Percentiles rank a stretch among this genome's conserved stretches.
These are phyloP conservation scores for Rhynchonycteris naso DNA, from an alignment of 2,797 vertebrate genomes.

Conservation along the genomic window DNA sequence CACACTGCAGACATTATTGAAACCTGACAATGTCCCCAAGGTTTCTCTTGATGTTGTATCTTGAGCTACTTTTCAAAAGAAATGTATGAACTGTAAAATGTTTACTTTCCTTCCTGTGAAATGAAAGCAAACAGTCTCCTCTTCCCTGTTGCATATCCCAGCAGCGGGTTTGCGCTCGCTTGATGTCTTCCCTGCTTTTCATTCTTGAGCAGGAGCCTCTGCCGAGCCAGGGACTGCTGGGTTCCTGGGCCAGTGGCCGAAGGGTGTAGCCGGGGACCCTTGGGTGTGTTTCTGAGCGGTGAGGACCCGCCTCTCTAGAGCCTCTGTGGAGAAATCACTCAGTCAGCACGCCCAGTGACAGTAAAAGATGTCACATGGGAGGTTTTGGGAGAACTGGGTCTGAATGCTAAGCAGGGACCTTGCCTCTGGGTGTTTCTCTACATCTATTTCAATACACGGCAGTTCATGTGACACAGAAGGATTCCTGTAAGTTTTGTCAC, in stretches of 20 bases:
- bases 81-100: not conserved
- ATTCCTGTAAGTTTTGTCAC: not conserved
- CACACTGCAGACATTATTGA: not conserved
- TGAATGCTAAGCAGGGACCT: not conserved
- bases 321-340: not conserved
- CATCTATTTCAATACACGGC: not conserved
- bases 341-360: not conserved
- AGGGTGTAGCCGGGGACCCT: not conserved
- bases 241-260: not conserved
- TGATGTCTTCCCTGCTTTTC: not conserved
- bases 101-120: not conserved
- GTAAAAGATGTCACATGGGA: not conserved
- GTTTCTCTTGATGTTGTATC: not conserved
- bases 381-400: not conserved
- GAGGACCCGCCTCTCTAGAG: not conserved
- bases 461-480: not conserved
- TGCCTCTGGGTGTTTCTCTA: not conserved
- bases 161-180: too few relatives aligned
- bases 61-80: not conserved
- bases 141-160: not conserved
- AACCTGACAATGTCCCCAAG: not conserved
- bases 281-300: accelerated
- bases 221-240: not conserved
- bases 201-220: not conserved
- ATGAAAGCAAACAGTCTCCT: not conserved